A percentile compares a stretch with the other conserved stretches of the same genome.
phyloP scores from a whole-genome alignment of 2,113 vertebrate species.

The Callocephalon fimbriatum region DNA sequence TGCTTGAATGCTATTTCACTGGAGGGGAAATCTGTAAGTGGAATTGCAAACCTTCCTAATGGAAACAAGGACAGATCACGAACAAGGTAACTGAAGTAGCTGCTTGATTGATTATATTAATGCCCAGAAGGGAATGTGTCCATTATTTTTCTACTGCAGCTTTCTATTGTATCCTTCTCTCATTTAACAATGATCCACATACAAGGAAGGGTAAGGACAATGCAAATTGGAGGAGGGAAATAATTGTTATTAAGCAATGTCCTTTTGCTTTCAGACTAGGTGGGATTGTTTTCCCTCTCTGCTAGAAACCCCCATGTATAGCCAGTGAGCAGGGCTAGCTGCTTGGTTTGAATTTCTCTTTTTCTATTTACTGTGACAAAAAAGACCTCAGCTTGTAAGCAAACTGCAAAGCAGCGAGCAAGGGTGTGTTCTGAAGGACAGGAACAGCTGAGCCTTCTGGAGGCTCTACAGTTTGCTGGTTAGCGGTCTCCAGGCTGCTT shows the following conservation, averaged over 20 bases:
- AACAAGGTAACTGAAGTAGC: slow-evolving; percentile 20
- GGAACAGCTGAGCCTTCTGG: slow-evolving; percentile 69
- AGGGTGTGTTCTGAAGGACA: slow-evolving; percentile 62
- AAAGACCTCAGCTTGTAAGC: slow-evolving; percentile 22
- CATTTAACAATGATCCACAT: slow-evolving; percentile 30
- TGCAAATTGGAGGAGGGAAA: not conserved
- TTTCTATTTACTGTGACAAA: slow-evolving; percentile 54
- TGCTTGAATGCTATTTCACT: not conserved
- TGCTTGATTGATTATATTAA: slow-evolving; percentile 3
- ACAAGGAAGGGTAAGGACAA: not conserved
- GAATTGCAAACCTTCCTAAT: not conserved
- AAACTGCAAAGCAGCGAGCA: not conserved
- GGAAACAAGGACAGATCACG: not conserved
- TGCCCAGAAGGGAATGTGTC: slow-evolving; percentile 46
- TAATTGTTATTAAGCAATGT: not conserved
- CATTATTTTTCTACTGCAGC: not conserved
- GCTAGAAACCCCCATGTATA: not conserved
- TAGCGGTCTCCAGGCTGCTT: not conserved
- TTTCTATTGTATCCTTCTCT: slow-evolving; percentile 49
- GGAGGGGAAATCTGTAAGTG: not conserved
- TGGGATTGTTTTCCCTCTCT: not conserved
- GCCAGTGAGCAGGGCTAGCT: not conserved
- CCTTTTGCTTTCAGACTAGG: slow-evolving; percentile 30
- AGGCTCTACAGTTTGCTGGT: not conserved
- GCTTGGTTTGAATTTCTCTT: slow-evolving; percentile 48